Evolutionary conservation across 2,888 invertebrate genomes (phyloP).

Genomic region (Meloe dianella): DNA sequence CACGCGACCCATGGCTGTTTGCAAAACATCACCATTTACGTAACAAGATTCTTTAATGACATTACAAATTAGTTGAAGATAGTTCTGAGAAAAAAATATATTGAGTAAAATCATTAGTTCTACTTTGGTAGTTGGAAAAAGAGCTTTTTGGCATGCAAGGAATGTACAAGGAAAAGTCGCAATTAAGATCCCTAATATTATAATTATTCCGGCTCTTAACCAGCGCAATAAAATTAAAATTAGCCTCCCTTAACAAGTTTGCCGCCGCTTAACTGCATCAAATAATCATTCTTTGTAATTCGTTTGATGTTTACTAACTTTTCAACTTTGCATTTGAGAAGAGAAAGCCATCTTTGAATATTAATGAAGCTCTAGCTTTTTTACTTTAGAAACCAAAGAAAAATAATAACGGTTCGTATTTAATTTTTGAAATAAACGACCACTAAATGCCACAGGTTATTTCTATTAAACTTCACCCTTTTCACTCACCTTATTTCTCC

Average conservation of each 20-base stretch:
- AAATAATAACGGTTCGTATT: constrained; percentile 10
- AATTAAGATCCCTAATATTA: constrained; percentile 51
- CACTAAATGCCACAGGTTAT: not conserved
- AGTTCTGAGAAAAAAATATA: constrained; percentile 17
- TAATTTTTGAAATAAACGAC: no score
- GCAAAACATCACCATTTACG: not conserved
- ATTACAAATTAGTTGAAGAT: constrained; percentile 42
- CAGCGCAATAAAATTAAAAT: constrained; percentile 55
- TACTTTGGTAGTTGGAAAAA: not conserved
- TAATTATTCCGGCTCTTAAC: constrained; percentile 56
- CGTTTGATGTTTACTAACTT: constrained; percentile 47
- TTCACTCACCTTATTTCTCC: not conserved
- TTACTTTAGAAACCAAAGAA: not conserved
- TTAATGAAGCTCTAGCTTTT: constrained; percentile 26
- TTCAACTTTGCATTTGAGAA: constrained; percentile 35
- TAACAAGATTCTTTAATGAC: not conserved
- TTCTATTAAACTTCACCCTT: not conserved
- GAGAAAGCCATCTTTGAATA: constrained; percentile 32
- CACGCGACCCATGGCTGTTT: constrained; percentile 7
- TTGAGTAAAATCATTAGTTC: no score
- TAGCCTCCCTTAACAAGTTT: constrained; percentile 49
- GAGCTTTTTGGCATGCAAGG: constrained; percentile 47
- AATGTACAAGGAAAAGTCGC: constrained; percentile 47
- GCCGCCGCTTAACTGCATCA: constrained; percentile 46
- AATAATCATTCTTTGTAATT: constrained; percentile 45